Evolutionary conservation across 2,797 vertebrate species (phyloP).

Genomic region (Xerus rutilus): DNA sequence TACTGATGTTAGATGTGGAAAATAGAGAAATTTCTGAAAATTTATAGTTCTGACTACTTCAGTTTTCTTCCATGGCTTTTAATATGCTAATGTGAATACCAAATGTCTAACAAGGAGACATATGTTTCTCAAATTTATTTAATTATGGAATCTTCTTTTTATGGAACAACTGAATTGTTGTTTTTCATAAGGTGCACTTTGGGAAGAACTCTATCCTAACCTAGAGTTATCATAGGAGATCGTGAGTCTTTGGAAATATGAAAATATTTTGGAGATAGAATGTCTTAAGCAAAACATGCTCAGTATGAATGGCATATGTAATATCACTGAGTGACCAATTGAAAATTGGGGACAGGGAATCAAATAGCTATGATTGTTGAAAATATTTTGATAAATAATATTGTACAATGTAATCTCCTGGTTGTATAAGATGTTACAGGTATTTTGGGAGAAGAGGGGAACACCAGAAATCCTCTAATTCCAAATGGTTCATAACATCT

Average conservation of each 20-base stretch:
- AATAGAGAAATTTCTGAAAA: background rate
- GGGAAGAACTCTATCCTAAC: background rate
- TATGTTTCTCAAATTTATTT: conserved; percentile 18
- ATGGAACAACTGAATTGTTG: background rate
- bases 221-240: background rate
- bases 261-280: conserved; percentile 53
- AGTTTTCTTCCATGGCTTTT: background rate
- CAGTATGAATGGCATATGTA: background rate
- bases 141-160: background rate
- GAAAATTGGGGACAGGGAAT: background rate
- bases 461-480: conserved; percentile 1
- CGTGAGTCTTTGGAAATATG: background rate
- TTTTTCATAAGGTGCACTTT: conserved; percentile 21
- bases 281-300: background rate
- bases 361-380: background rate
- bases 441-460: background rate
- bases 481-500: background rate
- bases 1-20: background rate
- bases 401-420: background rate
- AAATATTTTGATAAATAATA: conserved; percentile 11
- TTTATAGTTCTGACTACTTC: background rate
- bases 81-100: background rate
- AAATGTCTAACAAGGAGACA: background rate
- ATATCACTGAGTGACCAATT: background rate
- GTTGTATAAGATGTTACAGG: background rate